A percentile compares a stretch with the other conserved stretches of the same genome.
phyloP scores from a whole-genome alignment of 1,140 invertebrate genomes.

The Drosophila novamexicana region DNA sequence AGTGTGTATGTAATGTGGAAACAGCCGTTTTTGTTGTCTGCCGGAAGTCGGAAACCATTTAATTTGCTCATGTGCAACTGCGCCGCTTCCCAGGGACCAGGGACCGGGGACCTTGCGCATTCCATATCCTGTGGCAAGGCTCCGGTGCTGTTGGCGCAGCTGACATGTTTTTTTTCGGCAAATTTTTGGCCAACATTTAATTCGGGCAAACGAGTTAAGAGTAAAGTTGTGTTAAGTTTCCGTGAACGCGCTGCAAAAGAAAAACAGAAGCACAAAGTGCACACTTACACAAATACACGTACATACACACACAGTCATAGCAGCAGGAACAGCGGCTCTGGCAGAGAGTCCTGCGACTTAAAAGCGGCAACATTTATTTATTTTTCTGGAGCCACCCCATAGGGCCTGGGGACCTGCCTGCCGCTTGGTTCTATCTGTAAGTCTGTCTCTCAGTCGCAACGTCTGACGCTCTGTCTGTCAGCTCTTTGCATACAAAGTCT shows the following conservation, averaged over 20 bases:
- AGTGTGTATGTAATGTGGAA: slow-evolving; percentile 54
- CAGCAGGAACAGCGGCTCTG: slow-evolving; percentile 1
- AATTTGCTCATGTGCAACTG: slow-evolving; percentile 81
- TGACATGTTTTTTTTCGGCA: slow-evolving; percentile 73
- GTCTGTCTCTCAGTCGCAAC: slow-evolving; percentile 6
- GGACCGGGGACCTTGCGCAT: slow-evolving; percentile 32
- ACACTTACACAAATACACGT: slow-evolving; percentile 14
- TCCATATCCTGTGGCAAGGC: slow-evolving; percentile 41
- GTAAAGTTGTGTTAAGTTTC: slow-evolving; percentile 83
- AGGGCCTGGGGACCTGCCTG: slow-evolving; percentile 55
- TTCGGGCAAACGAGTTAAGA: slow-evolving; percentile 80
- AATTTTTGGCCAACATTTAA: slow-evolving; percentile 81
- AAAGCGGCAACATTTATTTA: slow-evolving; percentile 77
- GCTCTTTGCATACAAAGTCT: slow-evolving; percentile 79
- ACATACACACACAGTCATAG: background rate
- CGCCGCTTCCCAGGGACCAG: slow-evolving; percentile 33
- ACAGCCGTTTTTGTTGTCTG: slow-evolving; percentile 74
- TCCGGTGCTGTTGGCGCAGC: slow-evolving; percentile 57
- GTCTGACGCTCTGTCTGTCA: slow-evolving; percentile 47
- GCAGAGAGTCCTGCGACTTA: slow-evolving; percentile 38
- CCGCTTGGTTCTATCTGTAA: slow-evolving; percentile 12
- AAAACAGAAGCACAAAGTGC: slow-evolving; percentile 73
- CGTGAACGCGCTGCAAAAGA: slow-evolving; percentile 61
- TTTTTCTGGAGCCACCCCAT: slow-evolving; percentile 67
- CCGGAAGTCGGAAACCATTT: slow-evolving; percentile 82